These are phyloP conservation scores for Dicerorhinus sumatrensis DNA, from an alignment of 2,113 vertebrate species.

Conservation along the genomic window DNA sequence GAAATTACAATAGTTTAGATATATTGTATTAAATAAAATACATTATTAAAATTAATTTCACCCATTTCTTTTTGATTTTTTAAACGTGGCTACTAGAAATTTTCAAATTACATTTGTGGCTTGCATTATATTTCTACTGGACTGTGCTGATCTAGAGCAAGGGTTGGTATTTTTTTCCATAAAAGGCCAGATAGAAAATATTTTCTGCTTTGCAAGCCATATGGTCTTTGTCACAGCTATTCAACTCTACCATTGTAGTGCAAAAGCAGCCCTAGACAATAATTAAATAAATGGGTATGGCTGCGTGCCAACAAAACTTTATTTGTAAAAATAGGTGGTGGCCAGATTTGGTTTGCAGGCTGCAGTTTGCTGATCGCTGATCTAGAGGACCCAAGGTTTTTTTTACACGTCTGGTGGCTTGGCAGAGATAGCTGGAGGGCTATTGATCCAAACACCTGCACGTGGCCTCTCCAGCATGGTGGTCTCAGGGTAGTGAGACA, in stretches of 20 bases:
- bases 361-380: neutral
- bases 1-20: neutral
- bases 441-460: neutral
- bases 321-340: neutral
- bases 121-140: neutral
- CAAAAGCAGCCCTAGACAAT: neutral
- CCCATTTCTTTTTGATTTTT: neutral
- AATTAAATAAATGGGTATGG: neutral
- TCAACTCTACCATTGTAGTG: neutral
- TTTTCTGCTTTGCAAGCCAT: neutral
- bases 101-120: neutral
- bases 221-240: neutral
- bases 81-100: neutral
- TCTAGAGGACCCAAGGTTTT: neutral
- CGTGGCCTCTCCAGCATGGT: neutral
- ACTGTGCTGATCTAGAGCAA: neutral
- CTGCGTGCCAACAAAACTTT: neutral
- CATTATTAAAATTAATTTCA: slow-evolving; percentile 23
- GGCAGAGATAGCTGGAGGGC: neutral
- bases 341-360: slow-evolving; percentile 19
- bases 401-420: neutral
- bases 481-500: neutral
- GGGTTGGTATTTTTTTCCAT: neutral
- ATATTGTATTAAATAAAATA: neutral
- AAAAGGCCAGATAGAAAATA: slow-evolving; percentile 8